phyloP scores from a whole-genome alignment of 2,888 invertebrate genomes.

The Kuschelorhynchus macadamiae region DNA sequence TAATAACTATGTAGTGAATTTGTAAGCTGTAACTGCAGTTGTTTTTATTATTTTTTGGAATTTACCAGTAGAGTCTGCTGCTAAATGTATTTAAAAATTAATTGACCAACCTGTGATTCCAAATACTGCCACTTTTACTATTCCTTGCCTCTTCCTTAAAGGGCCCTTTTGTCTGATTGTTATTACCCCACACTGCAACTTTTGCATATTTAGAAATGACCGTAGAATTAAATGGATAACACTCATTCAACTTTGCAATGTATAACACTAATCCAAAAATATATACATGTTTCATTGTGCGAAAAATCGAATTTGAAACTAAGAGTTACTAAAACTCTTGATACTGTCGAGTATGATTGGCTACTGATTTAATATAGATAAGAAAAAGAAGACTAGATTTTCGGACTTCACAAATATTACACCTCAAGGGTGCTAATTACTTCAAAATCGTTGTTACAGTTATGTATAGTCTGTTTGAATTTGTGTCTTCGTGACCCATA shows the following conservation, averaged over 20 bases:
- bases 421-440: conserved; percentile 62
- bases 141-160: conserved; percentile 56
- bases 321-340: conserved; percentile 8
- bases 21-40: too few species aligned
- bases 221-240: conserved; percentile 55
- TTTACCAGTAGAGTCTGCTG: too few species aligned
- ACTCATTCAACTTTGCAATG: conserved; percentile 50
- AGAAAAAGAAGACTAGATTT: conserved; percentile 30
- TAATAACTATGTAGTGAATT: too few species aligned
- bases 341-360: conserved; percentile 18
- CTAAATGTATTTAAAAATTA: background rate
- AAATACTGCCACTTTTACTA: conserved; percentile 60
- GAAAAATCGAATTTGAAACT: conserved; percentile 27
- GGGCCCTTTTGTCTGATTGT: conserved; percentile 42
- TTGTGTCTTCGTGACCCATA: conserved; percentile 50
- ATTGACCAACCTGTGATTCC: conserved; percentile 63
- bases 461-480: conserved; percentile 55
- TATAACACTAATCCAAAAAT: conserved; percentile 30
- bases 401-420: conserved; percentile 58
- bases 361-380: conserved; percentile 41
- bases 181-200: conserved; percentile 64
- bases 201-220: conserved; percentile 64
- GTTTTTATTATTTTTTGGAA: too few species aligned
- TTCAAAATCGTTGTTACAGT: conserved; percentile 62
- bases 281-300: conserved; percentile 35